phyloP scores from a whole-genome alignment of 1,140 invertebrate genomes.

The Lordiphosa stackelbergi region DNA sequence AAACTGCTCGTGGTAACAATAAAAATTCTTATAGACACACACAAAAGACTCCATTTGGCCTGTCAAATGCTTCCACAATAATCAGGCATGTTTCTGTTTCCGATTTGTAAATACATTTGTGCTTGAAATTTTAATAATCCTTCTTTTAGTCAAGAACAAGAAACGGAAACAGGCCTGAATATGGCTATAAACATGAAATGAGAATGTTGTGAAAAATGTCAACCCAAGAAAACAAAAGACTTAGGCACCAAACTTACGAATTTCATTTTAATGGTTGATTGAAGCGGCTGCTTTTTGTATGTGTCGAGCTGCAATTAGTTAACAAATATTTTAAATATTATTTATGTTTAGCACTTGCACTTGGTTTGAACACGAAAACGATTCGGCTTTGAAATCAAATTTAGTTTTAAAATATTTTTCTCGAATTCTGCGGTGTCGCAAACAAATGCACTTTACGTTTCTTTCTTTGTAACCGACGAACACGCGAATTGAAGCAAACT shows the following conservation, averaged over 20 bases:
- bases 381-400: slow-evolving; percentile 28
- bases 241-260: slow-evolving; percentile 74
- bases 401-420: slow-evolving; percentile 21
- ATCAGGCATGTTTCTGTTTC: no score
- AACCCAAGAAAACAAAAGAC: slow-evolving; percentile 50
- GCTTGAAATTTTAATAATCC: slow-evolving; percentile 38
- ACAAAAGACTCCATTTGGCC: slow-evolving; percentile 50
- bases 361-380: slow-evolving; percentile 41
- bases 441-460: slow-evolving; percentile 30
- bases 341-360: slow-evolving; percentile 44
- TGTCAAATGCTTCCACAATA: background rate
- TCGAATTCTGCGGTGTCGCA: slow-evolving; percentile 32
- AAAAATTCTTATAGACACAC: slow-evolving; percentile 56
- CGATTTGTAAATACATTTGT: slow-evolving; percentile 16
- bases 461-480: slow-evolving; percentile 22
- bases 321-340: slow-evolving; percentile 62
- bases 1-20: slow-evolving; percentile 44
- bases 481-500: slow-evolving; percentile 41
- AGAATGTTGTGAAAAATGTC: slow-evolving; percentile 47
- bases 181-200: slow-evolving; percentile 18
- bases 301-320: slow-evolving; percentile 63
- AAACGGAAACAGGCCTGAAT: no score
- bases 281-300: slow-evolving; percentile 20
- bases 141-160: background rate
- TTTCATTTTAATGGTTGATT: slow-evolving; percentile 68